phyloP scores from a whole-genome alignment of 2,113 vertebrate species.

The Xiphorhynchus elegans region DNA sequence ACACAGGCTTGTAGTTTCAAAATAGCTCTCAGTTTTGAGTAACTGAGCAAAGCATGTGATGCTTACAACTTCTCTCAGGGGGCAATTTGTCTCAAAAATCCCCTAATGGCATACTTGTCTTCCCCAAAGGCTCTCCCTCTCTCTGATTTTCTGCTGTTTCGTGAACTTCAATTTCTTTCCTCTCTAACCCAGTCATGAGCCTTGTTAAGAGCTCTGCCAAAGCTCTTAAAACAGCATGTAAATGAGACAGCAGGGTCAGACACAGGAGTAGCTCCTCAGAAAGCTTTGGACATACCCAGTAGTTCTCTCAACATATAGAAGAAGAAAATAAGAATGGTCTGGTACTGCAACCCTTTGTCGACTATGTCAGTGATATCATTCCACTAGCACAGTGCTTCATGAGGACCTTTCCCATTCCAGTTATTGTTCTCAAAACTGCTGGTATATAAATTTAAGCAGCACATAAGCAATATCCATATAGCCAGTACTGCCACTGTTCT shows the following conservation, averaged over 20 bases:
- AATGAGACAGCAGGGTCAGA: neutral
- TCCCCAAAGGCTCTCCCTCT: neutral
- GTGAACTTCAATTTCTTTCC: neutral
- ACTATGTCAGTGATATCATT: neutral
- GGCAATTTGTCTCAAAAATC: neutral
- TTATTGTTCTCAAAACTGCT: neutral
- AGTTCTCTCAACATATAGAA: neutral
- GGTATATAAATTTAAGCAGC: neutral
- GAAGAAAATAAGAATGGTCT: neutral
- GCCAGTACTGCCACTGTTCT: neutral
- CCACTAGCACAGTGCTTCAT: neutral
- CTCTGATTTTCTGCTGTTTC: neutral
- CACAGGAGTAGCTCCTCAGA: neutral
- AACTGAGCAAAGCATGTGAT: neutral
- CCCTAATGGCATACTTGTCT: rapidly evolving
- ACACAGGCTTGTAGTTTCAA: neutral
- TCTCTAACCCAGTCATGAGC: neutral
- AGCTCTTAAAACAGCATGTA: neutral
- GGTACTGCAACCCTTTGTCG: neutral
- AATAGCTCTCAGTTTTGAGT: neutral
- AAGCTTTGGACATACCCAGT: neutral
- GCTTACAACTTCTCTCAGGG: neutral
- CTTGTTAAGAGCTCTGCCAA: neutral
- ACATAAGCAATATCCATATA: neutral
- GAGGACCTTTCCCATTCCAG: neutral